A percentile compares a stretch with the other conserved stretches of the same genome.
These are phyloP conservation scores for Eidolon dupreanum DNA, from an alignment of 2,797 vertebrate species.

Conservation along the genomic window DNA sequence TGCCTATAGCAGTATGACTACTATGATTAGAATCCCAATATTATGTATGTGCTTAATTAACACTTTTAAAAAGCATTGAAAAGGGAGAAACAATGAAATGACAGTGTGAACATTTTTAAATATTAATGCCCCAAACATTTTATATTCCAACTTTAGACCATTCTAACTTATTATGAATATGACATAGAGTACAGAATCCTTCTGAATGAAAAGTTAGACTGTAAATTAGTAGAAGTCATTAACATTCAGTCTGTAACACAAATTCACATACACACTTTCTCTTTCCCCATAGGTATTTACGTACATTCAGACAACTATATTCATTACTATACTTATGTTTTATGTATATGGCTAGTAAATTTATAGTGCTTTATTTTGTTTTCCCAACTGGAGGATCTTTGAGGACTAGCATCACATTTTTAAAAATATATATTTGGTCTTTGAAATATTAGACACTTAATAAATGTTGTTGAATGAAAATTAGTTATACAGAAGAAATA, in stretches of 20 bases:
- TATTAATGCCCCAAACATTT: neutral
- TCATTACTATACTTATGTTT: neutral
- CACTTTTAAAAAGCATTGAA: neutral
- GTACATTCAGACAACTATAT: neutral
- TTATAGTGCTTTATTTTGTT: neutral
- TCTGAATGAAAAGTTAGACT: neutral
- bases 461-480: neutral
- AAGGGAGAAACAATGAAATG: neutral
- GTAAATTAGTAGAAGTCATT: neutral
- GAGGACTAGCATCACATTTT: neutral
- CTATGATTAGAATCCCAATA: neutral
- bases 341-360: neutral
- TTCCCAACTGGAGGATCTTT: neutral
- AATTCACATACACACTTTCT: neutral
- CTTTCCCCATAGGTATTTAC: neutral
- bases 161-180: neutral
- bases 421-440: neutral
- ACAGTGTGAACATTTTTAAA: neutral
- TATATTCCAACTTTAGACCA: neutral
- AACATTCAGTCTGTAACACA: neutral
- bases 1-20: neutral
- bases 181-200: neutral
- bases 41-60: neutral
- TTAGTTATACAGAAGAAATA: neutral
- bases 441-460: neutral